These are phyloP conservation scores for Mythimna albipuncta DNA, from an alignment of 2,888 invertebrate species.

Conservation along the genomic window DNA sequence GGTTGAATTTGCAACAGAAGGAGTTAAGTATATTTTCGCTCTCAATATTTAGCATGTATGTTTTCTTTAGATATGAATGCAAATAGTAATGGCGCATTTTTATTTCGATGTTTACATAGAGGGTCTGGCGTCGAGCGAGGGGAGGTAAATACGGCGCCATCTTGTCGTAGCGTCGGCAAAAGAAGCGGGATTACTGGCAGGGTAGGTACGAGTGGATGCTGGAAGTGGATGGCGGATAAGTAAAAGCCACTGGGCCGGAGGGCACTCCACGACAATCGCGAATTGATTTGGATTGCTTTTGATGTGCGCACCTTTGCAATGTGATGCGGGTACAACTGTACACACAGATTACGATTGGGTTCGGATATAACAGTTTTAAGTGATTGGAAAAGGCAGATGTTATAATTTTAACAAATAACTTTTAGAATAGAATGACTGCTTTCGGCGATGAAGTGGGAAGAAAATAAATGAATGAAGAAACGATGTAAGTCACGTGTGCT, in stretches of 20 bases:
- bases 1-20: slow-evolving; percentile 59
- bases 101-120: slow-evolving; percentile 90
- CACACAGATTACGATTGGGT: slow-evolving; percentile 3
- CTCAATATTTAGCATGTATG: slow-evolving; percentile 89
- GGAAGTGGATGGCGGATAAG: slow-evolving; percentile 69
- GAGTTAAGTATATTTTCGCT: slow-evolving; percentile 69
- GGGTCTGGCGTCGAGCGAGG: slow-evolving; percentile 73
- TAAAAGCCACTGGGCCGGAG: slow-evolving; percentile 71
- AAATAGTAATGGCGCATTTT: slow-evolving; percentile 91
- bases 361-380: neutral
- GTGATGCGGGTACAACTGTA: slow-evolving; percentile 26
- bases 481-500: neutral
- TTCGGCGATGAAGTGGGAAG: neutral
- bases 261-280: slow-evolving; percentile 54
- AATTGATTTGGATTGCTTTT: slow-evolving; percentile 52
- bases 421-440: neutral
- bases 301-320: slow-evolving; percentile 36
- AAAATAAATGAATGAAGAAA: neutral
- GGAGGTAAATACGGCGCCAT: slow-evolving; percentile 84
- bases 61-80: slow-evolving; percentile 91
- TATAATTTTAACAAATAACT: neutral
- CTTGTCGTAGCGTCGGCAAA: slow-evolving; percentile 86
- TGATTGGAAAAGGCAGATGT: neutral
- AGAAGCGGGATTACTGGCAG: slow-evolving; percentile 68
- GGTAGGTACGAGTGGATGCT: slow-evolving; percentile 15